Evolutionary conservation across 2,888 invertebrate species (phyloP).

Genomic region (Cephus sareptanus): DNA sequence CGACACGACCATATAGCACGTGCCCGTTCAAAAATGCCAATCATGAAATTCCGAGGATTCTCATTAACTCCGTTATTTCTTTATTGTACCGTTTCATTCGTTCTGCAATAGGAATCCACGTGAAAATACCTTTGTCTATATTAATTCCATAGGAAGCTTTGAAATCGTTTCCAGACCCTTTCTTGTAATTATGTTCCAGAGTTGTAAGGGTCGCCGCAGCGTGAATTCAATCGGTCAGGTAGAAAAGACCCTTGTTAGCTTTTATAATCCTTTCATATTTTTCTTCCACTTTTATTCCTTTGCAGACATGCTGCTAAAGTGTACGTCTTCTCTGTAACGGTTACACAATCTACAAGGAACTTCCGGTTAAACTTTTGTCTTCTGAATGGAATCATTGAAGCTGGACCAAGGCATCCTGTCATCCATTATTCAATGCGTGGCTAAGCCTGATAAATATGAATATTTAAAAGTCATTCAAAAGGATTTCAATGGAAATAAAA

Average conservation of each 20-base stretch:
- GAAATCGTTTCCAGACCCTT: not conserved
- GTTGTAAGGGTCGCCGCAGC: not conserved
- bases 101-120: not conserved
- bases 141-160: not conserved
- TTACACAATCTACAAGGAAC: not conserved
- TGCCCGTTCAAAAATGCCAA: slow-evolving; percentile 40
- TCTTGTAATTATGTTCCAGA: not conserved
- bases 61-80: not conserved
- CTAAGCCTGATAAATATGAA: not conserved
- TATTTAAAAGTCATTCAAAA: not conserved
- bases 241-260: not conserved
- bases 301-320: not conserved
- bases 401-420: not conserved
- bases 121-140: not conserved
- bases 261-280: not conserved
- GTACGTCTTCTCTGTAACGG: not conserved
- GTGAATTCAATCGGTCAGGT: not conserved
- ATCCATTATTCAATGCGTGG: not conserved
- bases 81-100: not conserved
- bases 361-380: not conserved
- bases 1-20: slow-evolving; percentile 26
- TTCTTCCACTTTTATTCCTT: not conserved
- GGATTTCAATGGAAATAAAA: not conserved
- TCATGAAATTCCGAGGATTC: slow-evolving; percentile 57
- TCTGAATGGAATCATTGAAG: not conserved